Conservation (phyloP, 2,888 invertebrate species). For the Monoplex corrugatus region DNA sequence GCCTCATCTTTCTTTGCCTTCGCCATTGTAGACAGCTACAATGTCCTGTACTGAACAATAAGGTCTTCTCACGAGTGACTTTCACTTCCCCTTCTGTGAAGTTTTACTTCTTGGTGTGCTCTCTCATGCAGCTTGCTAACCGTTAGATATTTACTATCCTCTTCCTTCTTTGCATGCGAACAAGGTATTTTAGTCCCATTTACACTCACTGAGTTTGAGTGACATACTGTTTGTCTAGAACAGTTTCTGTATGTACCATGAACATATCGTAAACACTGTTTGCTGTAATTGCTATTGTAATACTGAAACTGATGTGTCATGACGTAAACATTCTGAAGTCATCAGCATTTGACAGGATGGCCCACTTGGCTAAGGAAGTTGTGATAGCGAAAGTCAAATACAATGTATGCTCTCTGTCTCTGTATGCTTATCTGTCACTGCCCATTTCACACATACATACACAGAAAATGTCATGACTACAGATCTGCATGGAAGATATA, state of each 20-base stretch:
- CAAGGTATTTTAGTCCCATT: background rate
- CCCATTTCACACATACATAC: no score
- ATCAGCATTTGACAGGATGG: no score
- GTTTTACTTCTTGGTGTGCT: background rate
- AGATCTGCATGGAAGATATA: no score
- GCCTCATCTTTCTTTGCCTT: slow-evolving; percentile 23
- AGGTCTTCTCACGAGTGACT: background rate
- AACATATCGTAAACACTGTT: background rate
- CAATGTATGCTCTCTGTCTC: no score
- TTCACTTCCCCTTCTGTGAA: background rate
- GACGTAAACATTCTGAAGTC: background rate
- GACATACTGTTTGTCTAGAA: no score
- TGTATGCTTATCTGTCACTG: no score
- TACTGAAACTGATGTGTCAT: background rate
- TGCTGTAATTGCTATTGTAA: background rate
- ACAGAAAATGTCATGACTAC: no score
- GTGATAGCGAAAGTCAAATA: no score
- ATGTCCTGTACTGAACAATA: background rate
- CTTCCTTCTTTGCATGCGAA: background rate
- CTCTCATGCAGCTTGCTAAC: background rate
- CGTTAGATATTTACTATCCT: background rate
- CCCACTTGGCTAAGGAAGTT: no score
- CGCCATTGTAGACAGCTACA: slow-evolving; percentile 29
- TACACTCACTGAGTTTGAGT: background rate
- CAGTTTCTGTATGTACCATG: no score